Conservation (phyloP, 2,888 invertebrate species). For the Drosophila suboccidentalis region DNA sequence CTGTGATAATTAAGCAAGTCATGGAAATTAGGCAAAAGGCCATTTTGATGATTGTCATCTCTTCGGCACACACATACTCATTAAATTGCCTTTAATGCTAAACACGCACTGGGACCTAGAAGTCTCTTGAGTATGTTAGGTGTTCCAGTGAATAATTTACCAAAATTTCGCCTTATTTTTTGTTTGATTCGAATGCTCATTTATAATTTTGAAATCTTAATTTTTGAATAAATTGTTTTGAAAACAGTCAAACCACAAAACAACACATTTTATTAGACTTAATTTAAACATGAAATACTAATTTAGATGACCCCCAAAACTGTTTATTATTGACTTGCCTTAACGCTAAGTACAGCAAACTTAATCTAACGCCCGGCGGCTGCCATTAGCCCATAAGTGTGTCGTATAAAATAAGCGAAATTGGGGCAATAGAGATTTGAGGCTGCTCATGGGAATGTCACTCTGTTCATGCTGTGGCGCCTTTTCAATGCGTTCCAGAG, state of each 20-base stretch:
- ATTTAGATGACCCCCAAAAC: constrained; percentile 11
- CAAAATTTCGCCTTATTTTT: neutral
- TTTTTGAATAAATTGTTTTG: no score
- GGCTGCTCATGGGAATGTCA: constrained; percentile 53
- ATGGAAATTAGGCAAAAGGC: constrained; percentile 80
- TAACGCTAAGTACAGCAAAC: constrained; percentile 8
- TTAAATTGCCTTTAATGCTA: constrained; percentile 62
- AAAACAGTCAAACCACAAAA: neutral
- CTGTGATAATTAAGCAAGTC: constrained; percentile 82
- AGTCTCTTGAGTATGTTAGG: neutral
- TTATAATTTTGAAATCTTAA: neutral
- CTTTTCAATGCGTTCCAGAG: constrained; percentile 62
- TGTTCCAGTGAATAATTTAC: constrained; percentile 31
- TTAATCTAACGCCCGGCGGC: constrained; percentile 18
- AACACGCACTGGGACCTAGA: constrained; percentile 31
- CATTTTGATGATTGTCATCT: constrained; percentile 82
- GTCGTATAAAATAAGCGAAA: constrained; percentile 63
- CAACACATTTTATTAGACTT: neutral
- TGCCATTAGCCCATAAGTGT: constrained; percentile 42
- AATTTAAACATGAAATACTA: constrained; percentile 5
- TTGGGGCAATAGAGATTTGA: constrained; percentile 61
- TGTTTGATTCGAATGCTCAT: neutral
- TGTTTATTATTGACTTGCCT: constrained; percentile 7
- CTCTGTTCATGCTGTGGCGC: constrained; percentile 59
- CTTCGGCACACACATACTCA: constrained; percentile 21